These are phyloP conservation scores for Halcyon chelicuti DNA, from an alignment of 2,797 vertebrate species.

Conservation along the genomic window DNA sequence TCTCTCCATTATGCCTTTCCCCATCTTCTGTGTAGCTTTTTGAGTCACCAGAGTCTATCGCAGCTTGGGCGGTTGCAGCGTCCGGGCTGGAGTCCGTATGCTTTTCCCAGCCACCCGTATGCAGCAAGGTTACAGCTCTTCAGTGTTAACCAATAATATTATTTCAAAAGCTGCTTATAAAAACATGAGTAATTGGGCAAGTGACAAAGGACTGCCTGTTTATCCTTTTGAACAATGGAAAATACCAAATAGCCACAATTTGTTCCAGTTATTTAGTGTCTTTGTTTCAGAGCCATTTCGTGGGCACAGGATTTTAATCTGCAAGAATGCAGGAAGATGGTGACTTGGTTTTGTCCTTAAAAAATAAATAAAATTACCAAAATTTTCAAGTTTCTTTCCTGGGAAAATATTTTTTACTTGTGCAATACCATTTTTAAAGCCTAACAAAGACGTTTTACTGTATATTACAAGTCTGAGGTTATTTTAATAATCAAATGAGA, in stretches of 20 bases:
- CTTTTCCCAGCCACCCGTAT: background rate
- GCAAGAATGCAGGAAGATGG: background rate
- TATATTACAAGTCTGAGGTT: background rate
- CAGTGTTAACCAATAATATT: background rate
- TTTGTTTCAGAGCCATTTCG: background rate
- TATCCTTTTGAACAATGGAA: conserved; percentile 44
- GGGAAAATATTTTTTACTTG: background rate
- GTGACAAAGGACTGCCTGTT: conserved; percentile 44
- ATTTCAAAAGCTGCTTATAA: conserved; percentile 28
- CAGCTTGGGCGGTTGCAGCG: background rate
- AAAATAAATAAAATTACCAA: background rate
- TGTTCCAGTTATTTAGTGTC: conserved; percentile 20
- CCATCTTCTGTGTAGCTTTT: background rate
- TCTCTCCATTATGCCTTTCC: fast-evolving
- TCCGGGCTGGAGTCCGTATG: background rate
- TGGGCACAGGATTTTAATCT: conserved; percentile 15
- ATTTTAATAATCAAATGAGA: background rate
- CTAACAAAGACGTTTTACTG: background rate
- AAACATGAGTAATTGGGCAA: conserved; percentile 6
- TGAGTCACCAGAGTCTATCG: background rate
- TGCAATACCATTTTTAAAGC: background rate
- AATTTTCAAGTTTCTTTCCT: background rate
- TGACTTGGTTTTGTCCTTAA: background rate
- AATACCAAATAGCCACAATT: conserved; percentile 12
- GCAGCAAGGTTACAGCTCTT: background rate